Conservation (phyloP, 2,888 invertebrate genomes). For the Diaphora mendica region DNA sequence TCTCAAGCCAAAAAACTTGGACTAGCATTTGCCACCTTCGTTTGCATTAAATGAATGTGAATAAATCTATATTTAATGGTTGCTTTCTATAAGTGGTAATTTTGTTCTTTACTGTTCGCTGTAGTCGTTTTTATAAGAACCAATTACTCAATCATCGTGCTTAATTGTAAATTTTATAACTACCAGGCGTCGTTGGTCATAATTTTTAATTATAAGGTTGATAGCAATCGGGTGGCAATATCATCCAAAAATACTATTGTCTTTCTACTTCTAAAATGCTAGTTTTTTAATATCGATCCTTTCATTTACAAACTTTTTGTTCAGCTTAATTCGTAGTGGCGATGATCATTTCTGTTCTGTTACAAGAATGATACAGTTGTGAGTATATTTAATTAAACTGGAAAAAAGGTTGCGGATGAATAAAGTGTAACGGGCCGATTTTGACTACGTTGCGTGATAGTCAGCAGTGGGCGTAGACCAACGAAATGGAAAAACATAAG, state of each 20-base stretch:
- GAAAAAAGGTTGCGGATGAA: constrained; percentile 16
- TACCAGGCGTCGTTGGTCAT: background rate
- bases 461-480: constrained; percentile 48
- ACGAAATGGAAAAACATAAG: constrained; percentile 55
- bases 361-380: background rate
- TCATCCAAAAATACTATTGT: background rate
- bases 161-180: background rate
- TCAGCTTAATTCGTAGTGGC: background rate
- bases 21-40: no score
- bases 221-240: background rate
- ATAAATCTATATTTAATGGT: background rate
- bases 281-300: background rate
- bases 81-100: background rate
- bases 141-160: background rate
- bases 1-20: background rate
- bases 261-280: background rate
- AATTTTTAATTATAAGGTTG: background rate
- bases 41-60: no score
- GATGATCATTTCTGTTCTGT: background rate
- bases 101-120: background rate
- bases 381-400: constrained; percentile 18
- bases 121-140: background rate
- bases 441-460: constrained; percentile 49
- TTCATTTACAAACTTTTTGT: background rate
- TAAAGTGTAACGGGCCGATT: constrained; percentile 29